Conservation (phyloP, 1,140 invertebrate species). For the Hylaeus volcanicus region DNA sequence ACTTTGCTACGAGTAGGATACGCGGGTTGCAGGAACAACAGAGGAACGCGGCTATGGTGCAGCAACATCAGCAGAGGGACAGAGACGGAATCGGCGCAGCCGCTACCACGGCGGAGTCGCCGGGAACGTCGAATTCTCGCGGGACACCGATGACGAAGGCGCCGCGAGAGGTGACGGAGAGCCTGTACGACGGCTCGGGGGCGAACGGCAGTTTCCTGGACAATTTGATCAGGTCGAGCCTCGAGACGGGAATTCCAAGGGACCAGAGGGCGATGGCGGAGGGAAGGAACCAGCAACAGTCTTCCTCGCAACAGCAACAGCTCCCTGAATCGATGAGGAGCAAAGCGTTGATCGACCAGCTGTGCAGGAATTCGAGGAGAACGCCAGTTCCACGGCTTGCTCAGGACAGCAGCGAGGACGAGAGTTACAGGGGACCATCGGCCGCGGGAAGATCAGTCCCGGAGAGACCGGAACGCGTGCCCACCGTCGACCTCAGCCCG, state of each 20-base stretch:
- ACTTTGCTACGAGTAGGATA: slow-evolving; percentile 91
- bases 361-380: slow-evolving; percentile 83
- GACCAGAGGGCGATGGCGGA: slow-evolving; percentile 72
- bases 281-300: slow-evolving; percentile 58
- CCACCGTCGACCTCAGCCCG: slow-evolving; percentile 77
- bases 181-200: slow-evolving; percentile 83
- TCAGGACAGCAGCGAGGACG: slow-evolving; percentile 78
- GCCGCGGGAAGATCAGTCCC: slow-evolving; percentile 62
- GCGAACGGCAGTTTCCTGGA: slow-evolving; percentile 89
- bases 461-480: slow-evolving; percentile 77
- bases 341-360: slow-evolving; percentile 86
- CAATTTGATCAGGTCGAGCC: slow-evolving; percentile 89
- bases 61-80: slow-evolving; percentile 61
- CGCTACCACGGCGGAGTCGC: slow-evolving; percentile 62
- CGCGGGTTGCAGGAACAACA: slow-evolving; percentile 88
- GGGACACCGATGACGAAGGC: slow-evolving; percentile 79
- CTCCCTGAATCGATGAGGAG: slow-evolving; percentile 81
- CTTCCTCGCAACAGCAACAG: slow-evolving; percentile 55
- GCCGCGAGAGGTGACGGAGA: slow-evolving; percentile 83
- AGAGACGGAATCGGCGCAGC: slow-evolving; percentile 67
- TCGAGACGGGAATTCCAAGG: slow-evolving; percentile 83
- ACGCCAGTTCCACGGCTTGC: slow-evolving; percentile 81
- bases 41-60: slow-evolving; percentile 70
- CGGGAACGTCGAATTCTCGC: slow-evolving; percentile 73
- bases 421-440: slow-evolving; percentile 70